Base-by-base conservation (phyloP, 2,113 vertebrate genomes). In the Chaenogobius annularis region DNA sequence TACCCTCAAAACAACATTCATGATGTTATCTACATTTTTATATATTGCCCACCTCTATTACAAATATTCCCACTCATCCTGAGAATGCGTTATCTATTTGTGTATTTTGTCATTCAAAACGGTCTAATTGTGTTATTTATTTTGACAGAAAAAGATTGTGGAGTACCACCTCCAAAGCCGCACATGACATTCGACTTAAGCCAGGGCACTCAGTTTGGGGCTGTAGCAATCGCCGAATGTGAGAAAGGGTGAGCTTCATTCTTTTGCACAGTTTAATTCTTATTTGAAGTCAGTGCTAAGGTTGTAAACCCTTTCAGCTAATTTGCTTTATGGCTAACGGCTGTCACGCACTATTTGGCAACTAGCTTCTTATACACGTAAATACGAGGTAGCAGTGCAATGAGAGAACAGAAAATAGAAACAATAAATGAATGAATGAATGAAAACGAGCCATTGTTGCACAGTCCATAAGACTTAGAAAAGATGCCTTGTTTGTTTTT, bases 141-240 rank as follows among this genome's bases (percentile, higher is more conserved):
- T 48, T 0, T 79, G 70, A 68, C 81, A 94, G 93, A 75, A 73
- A 89, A 23, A 11, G 87, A 93, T 79, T 93, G 92, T 69, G 90
- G 90, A 12, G 0, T 0, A 5, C 90, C 88, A 2, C 0, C 0
- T 23, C 0, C 35, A 48, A 37, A 52, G 22, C 47, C 50, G 0
- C 22, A 93, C 61, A 85, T 90, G 86, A 67, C 0, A 0, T 89
- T 86, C 72, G 0, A 61, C 3, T 12, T 0, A 0, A 48, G 5
- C 0, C 0, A 0, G 0, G 91, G 90, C 10, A 93, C 90, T 6
- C 72, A 90, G 68, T 84, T 89, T 76, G 86, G 90, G 19, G 81
- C 5, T 4, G 0, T 0, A 2, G 0, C 77, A 13, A 35, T 0
- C 66, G 75, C 80, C 3, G 0, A 0, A 5, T 94, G 93, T 78